Evolutionary conservation across 2,113 vertebrate species (phyloP).

Genomic region (Rattus rattus): DNA sequence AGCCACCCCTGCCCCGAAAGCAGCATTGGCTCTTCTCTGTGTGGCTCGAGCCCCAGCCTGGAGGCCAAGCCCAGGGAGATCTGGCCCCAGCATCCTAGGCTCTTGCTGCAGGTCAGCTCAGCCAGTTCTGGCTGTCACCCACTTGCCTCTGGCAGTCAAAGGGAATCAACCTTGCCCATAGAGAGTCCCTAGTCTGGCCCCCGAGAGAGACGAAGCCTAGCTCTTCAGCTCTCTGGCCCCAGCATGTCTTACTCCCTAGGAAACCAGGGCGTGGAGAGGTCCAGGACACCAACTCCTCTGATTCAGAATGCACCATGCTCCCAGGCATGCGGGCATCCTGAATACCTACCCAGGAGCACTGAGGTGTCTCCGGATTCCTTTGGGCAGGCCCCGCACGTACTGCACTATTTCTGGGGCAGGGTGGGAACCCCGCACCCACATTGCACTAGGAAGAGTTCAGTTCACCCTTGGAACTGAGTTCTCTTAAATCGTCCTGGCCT

Average conservation of each 20-base stretch:
- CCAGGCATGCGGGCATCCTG: neutral
- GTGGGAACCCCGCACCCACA: neutral
- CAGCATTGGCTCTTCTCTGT: neutral
- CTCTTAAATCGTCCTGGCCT: neutral
- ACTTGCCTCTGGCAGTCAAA: neutral
- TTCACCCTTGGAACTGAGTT: neutral
- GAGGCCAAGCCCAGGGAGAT: neutral
- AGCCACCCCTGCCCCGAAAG: neutral
- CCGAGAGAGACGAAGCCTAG: neutral
- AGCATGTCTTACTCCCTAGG: neutral
- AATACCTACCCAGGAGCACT: neutral
- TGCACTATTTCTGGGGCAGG: neutral
- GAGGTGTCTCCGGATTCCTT: neutral
- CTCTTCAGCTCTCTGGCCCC: neutral
- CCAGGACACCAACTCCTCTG: neutral
- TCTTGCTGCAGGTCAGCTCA: neutral
- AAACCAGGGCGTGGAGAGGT: neutral
- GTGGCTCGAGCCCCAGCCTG: neutral
- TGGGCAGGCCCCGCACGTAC: neutral
- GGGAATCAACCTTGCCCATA: neutral
- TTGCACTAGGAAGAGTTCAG: slow-evolving; percentile 61
- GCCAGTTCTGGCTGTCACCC: neutral
- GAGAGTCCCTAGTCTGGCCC: neutral
- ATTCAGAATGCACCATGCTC: slow-evolving; percentile 17
- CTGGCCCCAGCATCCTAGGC: slow-evolving; percentile 9